phyloP scores from a whole-genome alignment of 2,888 invertebrate genomes.

The Opisthograptis luteolata region DNA sequence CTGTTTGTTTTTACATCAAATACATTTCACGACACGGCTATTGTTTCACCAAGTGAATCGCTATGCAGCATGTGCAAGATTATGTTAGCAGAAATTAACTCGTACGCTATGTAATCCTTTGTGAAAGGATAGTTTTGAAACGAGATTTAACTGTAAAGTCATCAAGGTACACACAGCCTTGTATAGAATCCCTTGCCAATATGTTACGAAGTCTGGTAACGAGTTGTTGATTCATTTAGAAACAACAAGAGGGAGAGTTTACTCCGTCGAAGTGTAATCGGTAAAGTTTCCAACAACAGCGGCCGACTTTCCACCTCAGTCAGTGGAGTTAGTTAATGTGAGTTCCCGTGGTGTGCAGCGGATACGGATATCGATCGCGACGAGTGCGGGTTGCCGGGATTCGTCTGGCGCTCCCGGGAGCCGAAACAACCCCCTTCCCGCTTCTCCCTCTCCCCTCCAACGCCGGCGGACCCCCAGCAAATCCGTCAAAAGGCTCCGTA shows the following conservation, averaged over 20 bases:
- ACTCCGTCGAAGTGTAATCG: constrained; percentile 71
- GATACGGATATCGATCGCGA: constrained; percentile 80
- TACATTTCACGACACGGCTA: constrained; percentile 11
- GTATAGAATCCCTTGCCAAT: constrained; percentile 29
- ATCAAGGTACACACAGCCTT: constrained; percentile 24
- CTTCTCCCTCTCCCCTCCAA: constrained; percentile 31
- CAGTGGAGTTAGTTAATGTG: constrained; percentile 75
- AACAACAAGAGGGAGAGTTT: constrained; percentile 62
- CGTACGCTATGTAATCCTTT: not conserved
- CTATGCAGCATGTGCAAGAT: not conserved
- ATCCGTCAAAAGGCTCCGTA: constrained; percentile 65
- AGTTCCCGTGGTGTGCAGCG: constrained; percentile 75
- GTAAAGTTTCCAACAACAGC: constrained; percentile 79
- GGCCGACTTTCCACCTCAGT: constrained; percentile 76
- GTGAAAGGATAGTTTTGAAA: constrained; percentile 9
- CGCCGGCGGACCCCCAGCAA: constrained; percentile 29
- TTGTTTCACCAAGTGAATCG: not conserved
- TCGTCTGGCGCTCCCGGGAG: constrained; percentile 75
- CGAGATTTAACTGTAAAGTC: constrained; percentile 12
- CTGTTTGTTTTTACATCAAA: constrained; percentile 12
- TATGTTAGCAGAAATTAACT: not conserved
- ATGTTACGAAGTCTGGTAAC: constrained; percentile 42
- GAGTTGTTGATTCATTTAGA: constrained; percentile 67
- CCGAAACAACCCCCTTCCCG: constrained; percentile 53
- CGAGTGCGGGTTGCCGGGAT: constrained; percentile 76